phyloP scores from a whole-genome alignment of 2,797 vertebrate genomes.

The Xiphophorus birchmanni region DNA sequence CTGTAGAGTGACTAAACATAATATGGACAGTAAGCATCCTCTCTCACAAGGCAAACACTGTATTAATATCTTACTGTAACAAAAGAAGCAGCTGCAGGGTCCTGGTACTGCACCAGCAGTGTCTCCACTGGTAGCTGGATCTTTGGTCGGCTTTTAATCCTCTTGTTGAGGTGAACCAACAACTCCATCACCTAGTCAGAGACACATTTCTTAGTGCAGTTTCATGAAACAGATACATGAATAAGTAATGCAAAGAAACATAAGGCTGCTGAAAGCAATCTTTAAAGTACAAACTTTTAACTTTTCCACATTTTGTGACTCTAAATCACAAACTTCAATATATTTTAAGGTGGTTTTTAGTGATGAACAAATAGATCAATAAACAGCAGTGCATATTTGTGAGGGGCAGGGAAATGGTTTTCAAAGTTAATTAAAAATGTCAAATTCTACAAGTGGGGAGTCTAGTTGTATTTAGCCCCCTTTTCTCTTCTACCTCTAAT shows the following conservation, averaged over 20 bases:
- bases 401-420: background rate
- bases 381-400: background rate
- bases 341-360: background rate
- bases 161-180: slow-evolving; percentile 96
- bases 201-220: background rate
- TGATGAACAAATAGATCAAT: background rate
- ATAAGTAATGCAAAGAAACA: background rate
- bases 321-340: background rate
- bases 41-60: background rate
- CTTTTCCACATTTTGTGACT: background rate
- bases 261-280: background rate
- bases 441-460: background rate
- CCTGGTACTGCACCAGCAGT: slow-evolving; percentile 95
- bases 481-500: background rate
- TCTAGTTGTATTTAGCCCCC: background rate
- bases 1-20: background rate
- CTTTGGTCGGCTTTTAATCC: slow-evolving; percentile 97
- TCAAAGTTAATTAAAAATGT: background rate
- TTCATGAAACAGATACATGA: background rate
- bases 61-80: slow-evolving; percentile 86
- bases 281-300: background rate
- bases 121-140: slow-evolving; percentile 99
- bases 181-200: slow-evolving; percentile 94
- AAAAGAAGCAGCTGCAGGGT: slow-evolving; percentile 96
- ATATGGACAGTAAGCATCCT: background rate